Base-by-base conservation (phyloP, 2,113 vertebrate species). In the Astur gentilis region DNA sequence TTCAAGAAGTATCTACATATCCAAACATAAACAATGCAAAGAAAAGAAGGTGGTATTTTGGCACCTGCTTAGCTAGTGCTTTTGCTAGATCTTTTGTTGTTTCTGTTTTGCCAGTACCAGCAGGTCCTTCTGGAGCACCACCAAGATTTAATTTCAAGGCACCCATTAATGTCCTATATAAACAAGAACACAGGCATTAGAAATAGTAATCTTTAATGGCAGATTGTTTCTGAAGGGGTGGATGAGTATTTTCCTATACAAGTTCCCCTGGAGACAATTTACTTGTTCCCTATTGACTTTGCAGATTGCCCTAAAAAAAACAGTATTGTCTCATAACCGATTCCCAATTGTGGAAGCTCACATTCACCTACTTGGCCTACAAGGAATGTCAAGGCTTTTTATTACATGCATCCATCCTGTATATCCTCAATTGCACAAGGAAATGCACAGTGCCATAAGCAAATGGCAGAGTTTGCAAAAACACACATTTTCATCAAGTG, bases 71-170 rank as follows among this genome's bases (percentile, higher is more conserved):
- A 84, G 99, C 99, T 82, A 99, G 96, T 18, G 99, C 99, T 98
- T 99, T 99, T 70, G 99, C 99, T 72, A 99, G 97, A 97, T 99
- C 99, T 97, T 99, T 99, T 34, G 99, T 99, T 76, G 99, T 99
- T 98, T 99, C 99, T 42, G 99, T 99, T 98, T 99, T 99, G 83
- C 99, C 99, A 85, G 99, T 99, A 60, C 99, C 99, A 72, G 99
- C 99, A 44, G 99, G 99, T 50, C 99, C 99, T 96, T 99, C 99
- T 40, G 99, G 99, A 91, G 99, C 99, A 62, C 99, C 99, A 38
- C 99, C 99, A 91, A 99, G 98, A 94, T 98, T 99, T 92, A 99
- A 96, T 97, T 99, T 99, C 94, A 99, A 97, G 85, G 99, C 99
- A 45, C 99, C 99, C 99, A 99, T 99, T 62, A 99, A 97, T 3